Evolutionary conservation across 2,113 vertebrate genomes (phyloP), one percentile per base, ranked within the genome.

Genomic region (Nasalis larvatus): DNA sequence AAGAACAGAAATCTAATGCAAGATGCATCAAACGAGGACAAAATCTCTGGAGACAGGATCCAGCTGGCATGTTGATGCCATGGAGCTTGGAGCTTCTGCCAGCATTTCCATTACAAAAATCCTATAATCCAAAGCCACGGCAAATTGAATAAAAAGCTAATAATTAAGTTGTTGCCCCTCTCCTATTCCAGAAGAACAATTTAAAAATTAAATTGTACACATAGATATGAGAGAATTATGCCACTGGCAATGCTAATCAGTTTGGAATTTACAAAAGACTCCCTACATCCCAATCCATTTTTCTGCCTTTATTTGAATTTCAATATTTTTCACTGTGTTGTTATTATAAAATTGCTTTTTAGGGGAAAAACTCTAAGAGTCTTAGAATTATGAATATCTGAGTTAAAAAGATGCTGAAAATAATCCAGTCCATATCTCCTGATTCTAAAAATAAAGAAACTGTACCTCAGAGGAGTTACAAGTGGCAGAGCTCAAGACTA

Each of bases 401-500:
- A 76, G 14, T 89, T 95, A 66, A 86, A 78, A 78, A 82, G 54
- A 94, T 54, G 74, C 63, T 92, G 30, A 63, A 96, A 95, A 74
- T 45, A 71, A 58, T 6, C 2, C 80, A 78, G 40, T 10, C 21
- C 20, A 21, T 25, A 76, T 4, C 7, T 12, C 1, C n/a, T 45
- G 45, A 47, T 78, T 94, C 93, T 45, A 92, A 96, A 91, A 66
- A 40, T 77, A 91, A 69, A 93, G 69, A 97, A 68, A 74, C 1
- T 47, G 20, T 82, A 42, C 32, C 73, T 78, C 35, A 78, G 66
- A 96, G 80, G 92, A 40, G 45, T 68, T 73, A 87, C 71, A 96
- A 94, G 73, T 37, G 45, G 30, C 58, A 92, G 56, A 90, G n/a
- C 45, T 18, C 35, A 78, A 77, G 73, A 54, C 58, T 60, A 58